Evolutionary conservation across 2,888 invertebrate species (phyloP).

Genomic region (Sinhomidia bicolor): DNA sequence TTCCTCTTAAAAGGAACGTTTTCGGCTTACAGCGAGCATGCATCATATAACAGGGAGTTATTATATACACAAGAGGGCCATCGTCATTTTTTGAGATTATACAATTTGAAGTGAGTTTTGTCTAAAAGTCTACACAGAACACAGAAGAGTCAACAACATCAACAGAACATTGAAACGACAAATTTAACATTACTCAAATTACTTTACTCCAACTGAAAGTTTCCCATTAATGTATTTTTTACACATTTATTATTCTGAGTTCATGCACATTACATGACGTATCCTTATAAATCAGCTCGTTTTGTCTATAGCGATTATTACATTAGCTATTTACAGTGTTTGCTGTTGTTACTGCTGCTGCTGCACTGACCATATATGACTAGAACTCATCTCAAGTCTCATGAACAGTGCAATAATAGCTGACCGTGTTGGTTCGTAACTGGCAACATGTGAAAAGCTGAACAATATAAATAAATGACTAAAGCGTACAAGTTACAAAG

Average conservation of each 20-base stretch:
- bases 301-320: constrained; percentile 1
- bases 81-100: neutral
- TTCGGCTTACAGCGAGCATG: neutral
- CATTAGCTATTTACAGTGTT: neutral
- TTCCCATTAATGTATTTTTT: constrained; percentile 20
- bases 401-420: neutral
- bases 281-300: constrained; percentile 18
- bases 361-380: constrained; percentile 19
- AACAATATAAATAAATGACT: too few species aligned
- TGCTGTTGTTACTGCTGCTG: too few species aligned
- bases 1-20: constrained; percentile 1
- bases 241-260: neutral
- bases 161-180: too few species aligned
- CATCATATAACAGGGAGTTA: too few species aligned
- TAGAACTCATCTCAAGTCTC: neutral
- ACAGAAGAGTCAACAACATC: too few species aligned
- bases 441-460: constrained; percentile 2
- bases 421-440: neutral
- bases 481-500: too few species aligned
- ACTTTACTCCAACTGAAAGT: neutral
- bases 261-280: neutral
- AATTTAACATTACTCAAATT: neutral
- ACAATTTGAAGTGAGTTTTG: neutral
- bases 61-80: too few species aligned
- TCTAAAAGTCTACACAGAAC: constrained; percentile 19